Conservation (phyloP, 1,140 invertebrate genomes). For the Heterodera carotae region DNA sequence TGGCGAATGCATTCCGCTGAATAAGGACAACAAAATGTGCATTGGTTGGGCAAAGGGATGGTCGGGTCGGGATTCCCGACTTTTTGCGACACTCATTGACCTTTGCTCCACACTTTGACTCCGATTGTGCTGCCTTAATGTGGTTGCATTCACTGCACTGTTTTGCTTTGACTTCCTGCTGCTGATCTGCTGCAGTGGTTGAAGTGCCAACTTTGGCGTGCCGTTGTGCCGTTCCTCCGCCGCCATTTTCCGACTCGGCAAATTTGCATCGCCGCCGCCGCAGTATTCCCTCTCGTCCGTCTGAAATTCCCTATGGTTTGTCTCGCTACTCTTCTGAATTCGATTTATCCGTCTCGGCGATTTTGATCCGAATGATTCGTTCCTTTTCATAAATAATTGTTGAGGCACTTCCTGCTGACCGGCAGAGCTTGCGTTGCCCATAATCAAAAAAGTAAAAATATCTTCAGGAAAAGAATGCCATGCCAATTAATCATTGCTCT, state of each 20-base stretch:
- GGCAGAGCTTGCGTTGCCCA: constrained; percentile 13
- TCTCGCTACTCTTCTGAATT: background rate
- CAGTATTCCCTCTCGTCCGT: no score
- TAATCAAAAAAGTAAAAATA: no score
- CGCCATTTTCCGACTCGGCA: background rate
- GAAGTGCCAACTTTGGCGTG: background rate
- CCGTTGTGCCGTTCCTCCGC: background rate
- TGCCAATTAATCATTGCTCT: no score
- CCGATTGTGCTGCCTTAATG: constrained; percentile 13
- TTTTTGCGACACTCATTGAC: no score
- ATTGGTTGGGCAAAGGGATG: no score
- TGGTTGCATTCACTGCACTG: background rate
- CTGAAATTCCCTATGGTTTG: background rate
- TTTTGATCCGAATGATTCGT: constrained; percentile 44
- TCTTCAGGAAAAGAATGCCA: no score
- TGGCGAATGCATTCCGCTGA: constrained; percentile 43
- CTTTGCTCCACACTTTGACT: constrained; percentile 41
- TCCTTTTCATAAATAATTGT: constrained; percentile 40
- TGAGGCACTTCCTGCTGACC: constrained; percentile 3
- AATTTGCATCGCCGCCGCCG: background rate
- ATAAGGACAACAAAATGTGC: constrained; percentile 1
- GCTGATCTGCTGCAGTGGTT: background rate
- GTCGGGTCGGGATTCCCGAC: no score
- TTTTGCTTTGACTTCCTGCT: constrained; percentile 13
- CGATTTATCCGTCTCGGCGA: constrained; percentile 14